These are phyloP conservation scores for Syngnathus floridae DNA, from an alignment of 2,113 vertebrate genomes.

Conservation along the genomic window DNA sequence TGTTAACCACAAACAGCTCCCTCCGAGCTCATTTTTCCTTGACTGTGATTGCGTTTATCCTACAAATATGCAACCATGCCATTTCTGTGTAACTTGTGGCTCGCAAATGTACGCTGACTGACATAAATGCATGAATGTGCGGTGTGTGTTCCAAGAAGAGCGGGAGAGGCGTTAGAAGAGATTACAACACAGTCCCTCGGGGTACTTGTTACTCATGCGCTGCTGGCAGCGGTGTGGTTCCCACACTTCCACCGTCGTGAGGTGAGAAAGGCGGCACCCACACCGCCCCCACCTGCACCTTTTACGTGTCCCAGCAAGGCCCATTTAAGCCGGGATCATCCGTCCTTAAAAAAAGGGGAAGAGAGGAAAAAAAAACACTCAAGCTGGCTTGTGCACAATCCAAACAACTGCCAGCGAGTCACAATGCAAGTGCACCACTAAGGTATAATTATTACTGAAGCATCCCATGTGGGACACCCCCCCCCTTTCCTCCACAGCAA, in stretches of 20 bases:
- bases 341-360: slow-evolving; percentile 54
- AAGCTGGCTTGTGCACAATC: slow-evolving; percentile 49
- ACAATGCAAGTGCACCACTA: slow-evolving; percentile 40
- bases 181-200: slow-evolving; percentile 72
- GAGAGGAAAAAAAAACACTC: slow-evolving; percentile 36
- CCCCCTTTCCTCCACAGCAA: slow-evolving; percentile 5
- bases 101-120: slow-evolving; percentile 48
- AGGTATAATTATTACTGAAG: slow-evolving; percentile 59
- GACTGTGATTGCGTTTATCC: slow-evolving; percentile 41
- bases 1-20: too few species aligned
- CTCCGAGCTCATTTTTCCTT: slow-evolving; percentile 29
- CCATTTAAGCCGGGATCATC: slow-evolving; percentile 50
- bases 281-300: slow-evolving; percentile 64
- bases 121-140: slow-evolving; percentile 38
- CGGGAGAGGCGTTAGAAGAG: slow-evolving; percentile 62
- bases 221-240: slow-evolving; percentile 63
- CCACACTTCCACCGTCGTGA: slow-evolving; percentile 68
- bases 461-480: neutral
- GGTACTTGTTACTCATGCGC: slow-evolving; percentile 73
- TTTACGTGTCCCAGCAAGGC: slow-evolving; percentile 66
- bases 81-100: slow-evolving; percentile 45
- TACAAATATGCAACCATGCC: slow-evolving; percentile 40
- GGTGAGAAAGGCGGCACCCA: slow-evolving; percentile 67
- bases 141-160: slow-evolving; percentile 30
- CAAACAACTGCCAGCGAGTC: slow-evolving; percentile 54